Percentiles rank a stretch among this genome's conserved stretches.
Evolutionary conservation across 2,797 vertebrate genomes (phyloP).

Genomic region (Tokudaia muenninki): DNA sequence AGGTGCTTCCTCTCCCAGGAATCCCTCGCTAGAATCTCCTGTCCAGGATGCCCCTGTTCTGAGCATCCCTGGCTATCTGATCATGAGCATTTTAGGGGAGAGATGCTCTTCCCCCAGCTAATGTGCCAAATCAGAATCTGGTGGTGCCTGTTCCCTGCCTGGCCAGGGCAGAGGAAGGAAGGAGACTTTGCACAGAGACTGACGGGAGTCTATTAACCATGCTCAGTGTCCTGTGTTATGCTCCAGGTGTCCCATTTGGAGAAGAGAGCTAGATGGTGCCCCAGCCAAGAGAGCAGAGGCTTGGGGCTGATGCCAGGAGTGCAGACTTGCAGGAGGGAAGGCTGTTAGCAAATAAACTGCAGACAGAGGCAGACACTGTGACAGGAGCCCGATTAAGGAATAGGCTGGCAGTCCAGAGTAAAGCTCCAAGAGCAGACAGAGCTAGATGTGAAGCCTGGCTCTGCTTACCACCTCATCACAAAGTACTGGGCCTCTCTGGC

Average conservation of each 20-base stretch:
- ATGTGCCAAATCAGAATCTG: not conserved
- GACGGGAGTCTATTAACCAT: not conserved
- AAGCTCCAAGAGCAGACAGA: not conserved
- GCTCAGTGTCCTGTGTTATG: not conserved
- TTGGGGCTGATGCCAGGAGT: slow-evolving; percentile 45
- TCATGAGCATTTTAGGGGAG: not conserved
- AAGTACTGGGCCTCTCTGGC: not conserved
- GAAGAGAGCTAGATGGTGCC: slow-evolving; percentile 7
- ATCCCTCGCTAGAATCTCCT: not conserved
- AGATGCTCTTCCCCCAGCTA: not conserved
- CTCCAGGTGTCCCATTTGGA: slow-evolving; percentile 36
- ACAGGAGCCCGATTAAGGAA: not conserved
- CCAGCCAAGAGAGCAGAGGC: not conserved
- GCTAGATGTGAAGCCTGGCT: not conserved
- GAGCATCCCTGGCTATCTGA: not conserved
- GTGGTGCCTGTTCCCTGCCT: not conserved
- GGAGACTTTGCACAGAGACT: not conserved
- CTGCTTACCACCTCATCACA: not conserved
- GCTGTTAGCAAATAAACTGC: slow-evolving; percentile 54
- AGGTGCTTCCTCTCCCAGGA: not conserved
- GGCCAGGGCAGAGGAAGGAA: not conserved
- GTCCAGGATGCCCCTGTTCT: not conserved
- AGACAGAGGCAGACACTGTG: slow-evolving; percentile 35
- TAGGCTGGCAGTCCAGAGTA: not conserved
- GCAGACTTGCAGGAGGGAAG: slow-evolving; percentile 41